Base-by-base conservation (phyloP, 1,140 invertebrate genomes). In the Lucilia sericata region DNA sequence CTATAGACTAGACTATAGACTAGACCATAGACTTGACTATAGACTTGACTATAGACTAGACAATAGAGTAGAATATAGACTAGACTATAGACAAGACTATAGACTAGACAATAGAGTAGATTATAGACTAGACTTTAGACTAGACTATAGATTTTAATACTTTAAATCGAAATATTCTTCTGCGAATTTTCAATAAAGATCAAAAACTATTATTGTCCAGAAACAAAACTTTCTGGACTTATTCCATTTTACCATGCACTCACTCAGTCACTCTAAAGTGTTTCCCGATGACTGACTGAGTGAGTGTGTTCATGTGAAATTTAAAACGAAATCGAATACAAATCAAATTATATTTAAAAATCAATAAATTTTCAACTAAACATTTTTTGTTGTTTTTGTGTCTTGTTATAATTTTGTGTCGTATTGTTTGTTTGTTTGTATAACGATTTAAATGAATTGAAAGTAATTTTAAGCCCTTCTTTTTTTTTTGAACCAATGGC, bases 361-460 rank as follows among this genome's bases (percentile, higher is more conserved):
- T 80, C 76, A 80, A 80, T 80, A 80, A 80, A 80, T 80, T 51
- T 80, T 42, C n/a, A 80, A 80, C 19, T 49, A 80, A 51, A 80
- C 42, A 80, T 49, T 42, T 30, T 76, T 76, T 70, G 55, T 60
- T 60, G 55, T 60, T n/a, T 42, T 55, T n/a, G 51, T 70, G n/a
- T 7, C 65, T 70, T 70, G 14, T 17, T n/a, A 60, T 42, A 42
- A 42, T 42, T 42, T 42, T 42, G 25, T 30, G 25, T 30, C 25
- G 25, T 30, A 30, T 30, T 30, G 25, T 30, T 30, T 42, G 5
- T 42, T 42, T 42, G 42, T 42, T 42, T 42, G 5, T 42, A 42
- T 42, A 42, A 7, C 7, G 42, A 42, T 42, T 42, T 42, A 8
- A 42, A 42, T n/a, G 51, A 55, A 55, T 55, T 55, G 17, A 55